Base-by-base conservation (phyloP, 2,797 vertebrate species). In the Oryzias sinensis region DNA sequence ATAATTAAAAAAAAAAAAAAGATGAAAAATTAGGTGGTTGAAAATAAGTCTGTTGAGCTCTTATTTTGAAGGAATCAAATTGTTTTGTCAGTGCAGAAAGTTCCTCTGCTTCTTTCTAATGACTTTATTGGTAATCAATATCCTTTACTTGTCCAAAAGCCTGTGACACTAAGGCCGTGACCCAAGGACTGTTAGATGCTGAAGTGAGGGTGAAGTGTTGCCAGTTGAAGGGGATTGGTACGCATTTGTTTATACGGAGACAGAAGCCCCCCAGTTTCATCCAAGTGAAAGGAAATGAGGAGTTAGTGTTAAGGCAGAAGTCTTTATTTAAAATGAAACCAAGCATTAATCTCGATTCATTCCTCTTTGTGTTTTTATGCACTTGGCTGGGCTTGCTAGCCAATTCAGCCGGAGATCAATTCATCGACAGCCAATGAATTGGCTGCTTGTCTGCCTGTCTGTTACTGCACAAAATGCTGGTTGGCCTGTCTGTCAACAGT, bases 61-160 rank as follows among this genome's bases (percentile, higher is more conserved):
- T 71, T 62, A 62, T 78, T 79, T 72, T 74, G 80, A 87, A 78
- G 68, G 74, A 50, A 77, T 80, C 74, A 68, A 81, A 81, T 77
- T 65, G 83, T 77, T 73, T 56, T 62, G 70, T 76, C 65, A 68
- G 51, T 7, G 49, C 20, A 27, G 67, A 67, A 68, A 76, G 62
- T 70, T 56, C 42, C 69, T 59, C 61, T 37, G 55, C 71, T 49
- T 50, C 56, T 53, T 64, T 64, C 73, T 88, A 88, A 87, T 89
- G 84, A 82, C 77, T 79, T 83, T 85, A 88, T 89, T 58, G 88
- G 79, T 51, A 82, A 88, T 91, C 84, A 29, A 85, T 88, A 76
- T 24, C 22, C 44, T 56, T 63, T 74, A 77, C 70, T 82, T 62
- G 7, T 70, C 53, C 70, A n/a, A 77, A 51, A 65, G 58, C 77